Evolutionary conservation across 1,140 invertebrate species (phyloP), one percentile per base, ranked within the genome.

Genomic region (Thalassaphorura encarpata): DNA sequence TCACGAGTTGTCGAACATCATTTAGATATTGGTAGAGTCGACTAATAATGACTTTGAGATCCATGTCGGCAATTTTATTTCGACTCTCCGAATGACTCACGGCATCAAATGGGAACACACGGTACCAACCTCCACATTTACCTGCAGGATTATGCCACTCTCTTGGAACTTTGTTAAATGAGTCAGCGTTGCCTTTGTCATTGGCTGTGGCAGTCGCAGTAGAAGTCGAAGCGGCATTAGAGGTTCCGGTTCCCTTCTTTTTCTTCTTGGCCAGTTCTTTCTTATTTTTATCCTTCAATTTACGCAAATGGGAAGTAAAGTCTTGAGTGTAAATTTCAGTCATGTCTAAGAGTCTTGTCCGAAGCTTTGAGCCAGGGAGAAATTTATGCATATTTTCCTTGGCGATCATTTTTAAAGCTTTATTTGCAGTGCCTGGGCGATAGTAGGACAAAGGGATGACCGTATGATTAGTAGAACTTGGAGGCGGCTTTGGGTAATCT

Each of bases 81-180:
- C 48, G 48, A 39, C 48, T 51, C 48, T 36, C 26, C 16, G 15
- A 26, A 19, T 51, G 21, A 16, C 29, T 36, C 27, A 36, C 13
- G 18, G 6, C 48, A 51, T 51, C 48, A 24, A 51, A 51, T n/a
- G 48, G 48, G 31, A 51, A 51, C 21, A 51, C 48, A 5, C 28
- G 33, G 8, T 33, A 18, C 48, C 48, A 51, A 5, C 33, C 48
- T 33, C 48, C 48, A 24, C 29, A 51, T 24, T 51, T 51, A 11
- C 19, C 33, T 6, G 28, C 16, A 27, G 48, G 48, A 51, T 51
- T 5, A 8, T 21, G 13, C 48, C 48, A 51, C n/a, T n/a, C n/a
- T n/a, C n/a, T n/a, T n/a, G n/a, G n/a, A n/a, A n/a, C n/a, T n/a
- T n/a, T n/a, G n/a, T n/a, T n/a, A n/a, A n/a, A n/a, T n/a, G n/a